These are phyloP conservation scores for Ennomos quercinarius DNA, from an alignment of 2,888 invertebrate species.

Conservation along the genomic window DNA sequence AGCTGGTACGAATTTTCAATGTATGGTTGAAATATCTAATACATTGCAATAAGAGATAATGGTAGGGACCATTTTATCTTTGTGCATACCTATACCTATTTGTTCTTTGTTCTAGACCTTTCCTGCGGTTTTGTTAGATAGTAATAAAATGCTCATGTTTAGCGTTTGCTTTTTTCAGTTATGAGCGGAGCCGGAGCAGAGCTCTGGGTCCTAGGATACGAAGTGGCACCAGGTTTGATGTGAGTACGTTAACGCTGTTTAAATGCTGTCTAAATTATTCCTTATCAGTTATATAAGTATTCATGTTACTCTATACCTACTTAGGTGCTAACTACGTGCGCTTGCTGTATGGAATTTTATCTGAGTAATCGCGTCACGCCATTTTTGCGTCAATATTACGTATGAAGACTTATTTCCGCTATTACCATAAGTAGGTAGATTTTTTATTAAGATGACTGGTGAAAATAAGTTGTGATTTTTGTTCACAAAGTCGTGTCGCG, in stretches of 20 bases:
- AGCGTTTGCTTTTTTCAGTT: constrained; percentile 54
- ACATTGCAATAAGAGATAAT: too few species aligned
- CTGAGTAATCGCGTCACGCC: constrained; percentile 9
- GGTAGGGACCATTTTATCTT: too few species aligned
- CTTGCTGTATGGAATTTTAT: constrained; percentile 16
- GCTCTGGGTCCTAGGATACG: constrained; percentile 69
- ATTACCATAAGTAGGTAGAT: not conserved
- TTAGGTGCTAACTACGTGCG: constrained; percentile 5
- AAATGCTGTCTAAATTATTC: constrained; percentile 3
- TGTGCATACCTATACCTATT: too few species aligned
- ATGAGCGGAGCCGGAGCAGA: constrained; percentile 81
- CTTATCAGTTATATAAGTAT: too few species aligned
- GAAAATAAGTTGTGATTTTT: constrained; percentile 3
- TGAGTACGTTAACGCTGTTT: constrained; percentile 58
- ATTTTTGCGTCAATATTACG: constrained; percentile 17
- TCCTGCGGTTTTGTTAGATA: too few species aligned
- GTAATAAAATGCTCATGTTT: too few species aligned
- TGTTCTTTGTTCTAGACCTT: too few species aligned
- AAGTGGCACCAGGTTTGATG: constrained; percentile 75
- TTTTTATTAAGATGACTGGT: not conserved
- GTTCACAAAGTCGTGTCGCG: too few species aligned
- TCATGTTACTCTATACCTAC: too few species aligned
- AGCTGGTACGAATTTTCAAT: too few species aligned
- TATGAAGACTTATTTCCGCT: constrained; percentile 16
- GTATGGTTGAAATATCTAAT: too few species aligned